Evolutionary conservation across 2,888 invertebrate species (phyloP), one percentile per base, ranked within the genome.

Genomic region (Anoplius nigerrimus): DNA sequence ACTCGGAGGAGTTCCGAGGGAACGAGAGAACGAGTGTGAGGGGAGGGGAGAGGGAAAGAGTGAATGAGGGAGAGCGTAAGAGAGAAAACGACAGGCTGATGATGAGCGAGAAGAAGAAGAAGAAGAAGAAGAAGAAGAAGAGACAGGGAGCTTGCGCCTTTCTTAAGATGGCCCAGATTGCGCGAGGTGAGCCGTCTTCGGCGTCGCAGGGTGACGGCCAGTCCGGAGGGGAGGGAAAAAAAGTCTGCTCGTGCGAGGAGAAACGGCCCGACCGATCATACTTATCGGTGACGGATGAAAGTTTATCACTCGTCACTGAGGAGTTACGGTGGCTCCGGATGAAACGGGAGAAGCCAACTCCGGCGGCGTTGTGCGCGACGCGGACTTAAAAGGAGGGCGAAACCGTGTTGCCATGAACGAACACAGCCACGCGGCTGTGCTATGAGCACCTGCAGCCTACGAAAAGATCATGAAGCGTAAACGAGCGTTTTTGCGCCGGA

Each of bases 361-460:
- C 34, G 34, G 11, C 34, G n/a, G 11, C 34, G 34, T 34, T 34
- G 34, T 34, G 34, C 34, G 34, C 34, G 34, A 34, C 34, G 72
- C 53, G 55, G 64, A 72, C 66, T 56, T 74, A 74, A 69, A 71
- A 71, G 69, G 71, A 66, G 63, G 64, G 22, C 27, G 18, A 22
- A 45, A 46, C 24, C 43, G 42, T 42, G 20, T 42, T 43, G 18
- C 18, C 34, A 34, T 11, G 34, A 34, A 34, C 34, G 48, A 55
- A 61, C 61, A 48, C 22, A 13, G 60, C 43, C 13, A 27, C 48
- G 34, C 4, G 11, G 34, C 24, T 2, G 24, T 24, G 24, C 24
- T 24, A 24, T 24, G 34, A 3, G 11, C 11, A 34, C 34, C 34
- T 34, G 34, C 34, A 34, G 11, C 34, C 34, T 34, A 34, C 34